Base-by-base conservation (phyloP, 2,797 vertebrate genomes). In the Eupleurogrammus muticus region DNA sequence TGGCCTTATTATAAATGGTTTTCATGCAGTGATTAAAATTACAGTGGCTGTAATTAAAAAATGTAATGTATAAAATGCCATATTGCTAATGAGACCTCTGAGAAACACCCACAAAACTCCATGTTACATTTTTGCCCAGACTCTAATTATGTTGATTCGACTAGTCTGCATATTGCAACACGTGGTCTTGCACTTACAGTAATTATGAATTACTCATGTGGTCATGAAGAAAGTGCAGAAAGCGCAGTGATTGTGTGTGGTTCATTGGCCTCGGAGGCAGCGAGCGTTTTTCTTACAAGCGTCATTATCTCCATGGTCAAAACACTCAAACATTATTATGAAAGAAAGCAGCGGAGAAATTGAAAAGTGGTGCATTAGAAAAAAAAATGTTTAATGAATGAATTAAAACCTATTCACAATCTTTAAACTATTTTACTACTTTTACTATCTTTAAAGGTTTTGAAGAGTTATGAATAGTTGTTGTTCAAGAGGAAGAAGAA, bases 111-210 rank as follows among this genome's bases (percentile, higher is more conserved):
- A 40, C 60, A 60, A 46, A 9, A 24, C 51, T 70, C 70, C 57
- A 28, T 51, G 14, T 58, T 14, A 24, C 63, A 13, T 70, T 28
- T 60, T 47, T 40, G 10, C 58, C 58, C 49, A 57, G 9, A n/a
- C 44, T 56, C 24, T 10, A 47, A 63, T 55, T 64, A 50, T 36
- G 73, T n/a, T 38, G 23, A 49, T 57, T 85, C 71, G 24, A 84
- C 74, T 60, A 68, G 42, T 8, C 14, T 53, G 58, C n/a, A 79
- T 77, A 66, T 79, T 75, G 44, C 77, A 76, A 70, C n/a, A 38
- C 59, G 51, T 61, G 65, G 64, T 65, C n/a, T n/a, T n/a, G n/a
- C n/a, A n/a, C 34, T 49, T 47, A 19, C 17, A 58, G 53, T 80
- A 64, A 85, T 81, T 85, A 47, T 53, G 62, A 58, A 58, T 53